Percentiles rank a stretch among this genome's conserved stretches.
Evolutionary conservation across 1,140 invertebrate genomes (phyloP).

Genomic region (Macrostomum lignano): DNA sequence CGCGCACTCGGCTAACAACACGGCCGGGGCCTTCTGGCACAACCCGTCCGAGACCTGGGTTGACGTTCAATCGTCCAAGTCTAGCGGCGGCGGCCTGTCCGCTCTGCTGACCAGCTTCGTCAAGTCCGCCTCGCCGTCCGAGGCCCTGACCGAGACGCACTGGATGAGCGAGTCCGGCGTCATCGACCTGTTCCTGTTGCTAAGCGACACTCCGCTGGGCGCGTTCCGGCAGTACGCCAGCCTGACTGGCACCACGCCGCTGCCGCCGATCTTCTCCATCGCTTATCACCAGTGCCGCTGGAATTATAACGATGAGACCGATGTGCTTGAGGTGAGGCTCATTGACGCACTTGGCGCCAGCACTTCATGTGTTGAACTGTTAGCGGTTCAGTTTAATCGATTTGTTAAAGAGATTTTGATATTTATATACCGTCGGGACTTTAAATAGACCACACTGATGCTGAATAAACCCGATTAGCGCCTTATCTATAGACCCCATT

Average conservation of each 20-base stretch:
- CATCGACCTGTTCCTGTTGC: constrained; percentile 62
- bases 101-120: constrained; percentile 12
- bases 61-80: constrained; percentile 44
- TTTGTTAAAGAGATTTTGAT: no score
- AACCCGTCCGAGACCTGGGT: constrained; percentile 97
- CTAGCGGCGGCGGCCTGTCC: background rate
- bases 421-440: no score
- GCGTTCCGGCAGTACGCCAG: constrained; percentile 55
- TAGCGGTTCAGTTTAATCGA: no score
- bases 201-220: constrained; percentile 56
- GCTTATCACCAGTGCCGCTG: constrained; percentile 87
- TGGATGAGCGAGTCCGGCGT: constrained; percentile 81
- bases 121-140: constrained; percentile 11
- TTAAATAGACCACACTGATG: no score
- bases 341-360: no score
- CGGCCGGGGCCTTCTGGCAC: constrained; percentile 72
- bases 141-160: constrained; percentile 32
- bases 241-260: constrained; percentile 53
- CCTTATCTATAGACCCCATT: no score
- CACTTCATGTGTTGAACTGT: no score
- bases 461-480: no score
- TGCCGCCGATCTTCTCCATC: constrained; percentile 61
- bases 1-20: constrained; percentile 51
- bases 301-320: constrained; percentile 93
- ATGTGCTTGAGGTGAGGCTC: no score